Percentiles rank a stretch among this genome's conserved stretches.
Evolutionary conservation across 2,888 invertebrate species (phyloP).

Genomic region (Ectemnius continuus): DNA sequence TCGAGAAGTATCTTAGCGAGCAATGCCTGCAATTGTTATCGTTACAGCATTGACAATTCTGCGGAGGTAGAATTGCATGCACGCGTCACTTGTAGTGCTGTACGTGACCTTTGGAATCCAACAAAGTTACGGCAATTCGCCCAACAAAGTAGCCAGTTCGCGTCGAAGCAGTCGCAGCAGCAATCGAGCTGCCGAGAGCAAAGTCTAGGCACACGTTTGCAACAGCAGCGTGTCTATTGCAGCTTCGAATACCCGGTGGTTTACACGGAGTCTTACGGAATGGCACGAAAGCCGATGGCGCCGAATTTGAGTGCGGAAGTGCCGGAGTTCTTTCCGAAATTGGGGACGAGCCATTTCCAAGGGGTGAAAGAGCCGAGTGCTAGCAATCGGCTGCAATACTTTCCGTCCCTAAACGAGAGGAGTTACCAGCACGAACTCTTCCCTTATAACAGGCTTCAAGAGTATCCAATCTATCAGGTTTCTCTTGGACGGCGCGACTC

Average conservation of each 20-base stretch:
- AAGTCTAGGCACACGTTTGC: constrained; percentile 16
- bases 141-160: constrained; percentile 22
- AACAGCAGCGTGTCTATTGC: constrained; percentile 53
- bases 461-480: constrained; percentile 67
- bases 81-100: constrained; percentile 61
- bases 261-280: constrained; percentile 21
- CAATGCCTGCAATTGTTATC: constrained; percentile 32
- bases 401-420: constrained; percentile 64
- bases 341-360: constrained; percentile 35
- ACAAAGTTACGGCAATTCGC: constrained; percentile 29
- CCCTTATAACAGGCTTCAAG: constrained; percentile 61
- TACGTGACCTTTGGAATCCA: constrained; percentile 65
- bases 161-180: constrained; percentile 24
- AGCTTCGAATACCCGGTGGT: constrained; percentile 49
- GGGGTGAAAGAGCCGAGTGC: constrained; percentile 46
- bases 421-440: constrained; percentile 70
- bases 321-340: constrained; percentile 74
- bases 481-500: constrained; percentile 19
- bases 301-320: constrained; percentile 66
- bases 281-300: constrained; percentile 35
- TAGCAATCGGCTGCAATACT: constrained; percentile 60
- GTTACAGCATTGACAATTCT: constrained; percentile 64
- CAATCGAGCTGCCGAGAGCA: constrained; percentile 18
- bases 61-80: constrained; percentile 67
- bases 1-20: too few relatives aligned